Conservation (phyloP, 2,113 vertebrate species). For the Apistogramma diplotaenia region DNA sequence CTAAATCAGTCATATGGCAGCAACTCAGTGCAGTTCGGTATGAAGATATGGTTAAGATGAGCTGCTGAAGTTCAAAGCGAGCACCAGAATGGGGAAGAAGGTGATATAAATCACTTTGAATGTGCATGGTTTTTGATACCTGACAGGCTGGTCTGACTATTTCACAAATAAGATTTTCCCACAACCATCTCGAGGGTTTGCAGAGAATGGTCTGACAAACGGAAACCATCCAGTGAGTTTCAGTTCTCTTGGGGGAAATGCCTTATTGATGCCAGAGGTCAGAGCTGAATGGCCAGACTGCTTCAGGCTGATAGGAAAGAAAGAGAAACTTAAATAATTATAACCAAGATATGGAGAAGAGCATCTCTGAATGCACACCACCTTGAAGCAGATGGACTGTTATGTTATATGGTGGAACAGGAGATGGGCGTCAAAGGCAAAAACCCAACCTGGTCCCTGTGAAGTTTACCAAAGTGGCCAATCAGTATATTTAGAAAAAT, state of each 20-base stretch:
- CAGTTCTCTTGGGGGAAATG: neutral
- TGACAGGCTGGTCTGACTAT: neutral
- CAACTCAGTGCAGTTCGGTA: neutral
- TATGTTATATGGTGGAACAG: no score
- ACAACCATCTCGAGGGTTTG: neutral
- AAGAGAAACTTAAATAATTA: neutral
- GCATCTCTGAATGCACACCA: no score
- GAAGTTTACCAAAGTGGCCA: no score
- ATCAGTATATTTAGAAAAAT: no score
- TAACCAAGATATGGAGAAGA: no score
- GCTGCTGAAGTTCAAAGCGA: neutral
- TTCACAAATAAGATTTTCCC: neutral
- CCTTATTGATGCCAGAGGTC: neutral
- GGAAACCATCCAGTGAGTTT: neutral
- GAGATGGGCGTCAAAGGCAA: no score
- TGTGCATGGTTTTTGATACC: neutral
- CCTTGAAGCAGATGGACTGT: no score
- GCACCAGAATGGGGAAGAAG: neutral
- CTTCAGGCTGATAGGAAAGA: neutral
- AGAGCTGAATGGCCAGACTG: neutral
- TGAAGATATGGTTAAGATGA: neutral
- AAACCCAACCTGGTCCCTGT: no score
- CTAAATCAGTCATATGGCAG: neutral
- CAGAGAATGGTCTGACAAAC: neutral
- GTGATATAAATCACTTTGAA: neutral